These are phyloP conservation scores for Malacoraja senta DNA, from an alignment of 2,797 vertebrate species.

Conservation along the genomic window DNA sequence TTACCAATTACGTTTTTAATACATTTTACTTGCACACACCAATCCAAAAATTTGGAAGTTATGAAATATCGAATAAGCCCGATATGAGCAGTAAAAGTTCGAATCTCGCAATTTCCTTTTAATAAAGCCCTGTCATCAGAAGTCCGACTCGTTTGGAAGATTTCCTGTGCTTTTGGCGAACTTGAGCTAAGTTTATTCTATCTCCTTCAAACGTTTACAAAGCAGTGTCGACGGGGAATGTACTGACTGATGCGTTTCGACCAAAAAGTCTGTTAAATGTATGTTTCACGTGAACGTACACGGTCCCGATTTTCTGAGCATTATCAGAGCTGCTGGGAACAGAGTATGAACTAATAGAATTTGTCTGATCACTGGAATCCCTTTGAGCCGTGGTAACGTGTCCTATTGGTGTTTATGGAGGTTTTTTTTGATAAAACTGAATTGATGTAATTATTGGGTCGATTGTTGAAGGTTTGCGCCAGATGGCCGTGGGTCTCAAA, in stretches of 20 bases:
- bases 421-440: constrained; percentile 55
- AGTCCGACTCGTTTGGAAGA: neutral
- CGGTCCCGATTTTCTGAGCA: constrained; percentile 47
- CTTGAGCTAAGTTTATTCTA: neutral
- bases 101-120: neutral
- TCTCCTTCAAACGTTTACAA: neutral
- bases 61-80: neutral
- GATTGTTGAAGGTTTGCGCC: constrained; percentile 67
- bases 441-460: constrained; percentile 73
- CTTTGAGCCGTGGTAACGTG: constrained; percentile 29
- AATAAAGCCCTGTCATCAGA: neutral
- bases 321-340: constrained; percentile 51
- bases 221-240: constrained; percentile 41
- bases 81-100: too few species aligned
- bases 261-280: constrained; percentile 50
- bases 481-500: constrained; percentile 76
- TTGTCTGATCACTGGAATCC: constrained; percentile 63
- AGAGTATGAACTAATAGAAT: constrained; percentile 57
- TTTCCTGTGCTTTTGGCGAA: neutral
- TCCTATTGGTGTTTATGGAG: constrained; percentile 21
- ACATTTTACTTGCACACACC: neutral
- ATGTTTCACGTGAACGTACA: constrained; percentile 48
- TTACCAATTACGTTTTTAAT: neutral
- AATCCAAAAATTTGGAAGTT: neutral
- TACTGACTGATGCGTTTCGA: constrained; percentile 51